Evolutionary conservation across 30 jellyfish, hydroid and myxozoan species (phyloP).

Genomic region (Nemopilema nomurai): DNA sequence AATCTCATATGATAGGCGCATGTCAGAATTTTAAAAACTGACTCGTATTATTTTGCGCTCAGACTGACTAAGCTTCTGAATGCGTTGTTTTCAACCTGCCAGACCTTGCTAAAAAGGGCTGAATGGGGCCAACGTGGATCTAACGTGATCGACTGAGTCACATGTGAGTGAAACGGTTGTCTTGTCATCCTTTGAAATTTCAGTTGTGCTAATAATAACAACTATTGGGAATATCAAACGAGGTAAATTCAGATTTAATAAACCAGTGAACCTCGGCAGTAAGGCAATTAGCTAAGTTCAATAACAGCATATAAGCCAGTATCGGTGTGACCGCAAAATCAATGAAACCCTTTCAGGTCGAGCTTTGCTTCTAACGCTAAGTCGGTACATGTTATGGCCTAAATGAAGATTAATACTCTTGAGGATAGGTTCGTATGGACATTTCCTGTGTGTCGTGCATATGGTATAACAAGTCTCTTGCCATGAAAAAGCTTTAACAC

Average conservation of each 20-base stretch:
- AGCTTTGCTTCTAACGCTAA: slow-evolving; percentile 3
- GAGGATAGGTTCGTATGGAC: background rate
- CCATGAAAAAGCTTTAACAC: background rate
- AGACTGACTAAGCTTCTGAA: too few species aligned
- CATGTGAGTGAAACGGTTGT: background rate
- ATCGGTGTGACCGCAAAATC: slow-evolving; percentile 28
- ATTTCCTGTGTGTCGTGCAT: background rate
- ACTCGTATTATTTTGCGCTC: too few species aligned
- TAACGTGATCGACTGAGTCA: background rate
- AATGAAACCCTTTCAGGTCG: slow-evolving; percentile 25
- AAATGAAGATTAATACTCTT: background rate
- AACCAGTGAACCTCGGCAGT: slow-evolving; percentile 21
- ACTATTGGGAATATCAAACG: background rate
- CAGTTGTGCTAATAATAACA: slow-evolving; percentile 17
- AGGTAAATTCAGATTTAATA: slow-evolving; percentile 28
- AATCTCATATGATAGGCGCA: too few species aligned
- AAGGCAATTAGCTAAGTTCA: slow-evolving; percentile 31
- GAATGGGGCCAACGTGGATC: background rate
- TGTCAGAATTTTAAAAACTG: too few species aligned
- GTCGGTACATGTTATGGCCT: slow-evolving; percentile 35
- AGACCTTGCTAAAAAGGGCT: too few species aligned
- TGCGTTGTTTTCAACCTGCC: background rate
- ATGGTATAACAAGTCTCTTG: background rate
- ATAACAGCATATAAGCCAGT: slow-evolving; percentile 15
- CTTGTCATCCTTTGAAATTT: slow-evolving; percentile 13